Conservation (phyloP, 2,888 invertebrate genomes). For the Cremastinae sp. region DNA sequence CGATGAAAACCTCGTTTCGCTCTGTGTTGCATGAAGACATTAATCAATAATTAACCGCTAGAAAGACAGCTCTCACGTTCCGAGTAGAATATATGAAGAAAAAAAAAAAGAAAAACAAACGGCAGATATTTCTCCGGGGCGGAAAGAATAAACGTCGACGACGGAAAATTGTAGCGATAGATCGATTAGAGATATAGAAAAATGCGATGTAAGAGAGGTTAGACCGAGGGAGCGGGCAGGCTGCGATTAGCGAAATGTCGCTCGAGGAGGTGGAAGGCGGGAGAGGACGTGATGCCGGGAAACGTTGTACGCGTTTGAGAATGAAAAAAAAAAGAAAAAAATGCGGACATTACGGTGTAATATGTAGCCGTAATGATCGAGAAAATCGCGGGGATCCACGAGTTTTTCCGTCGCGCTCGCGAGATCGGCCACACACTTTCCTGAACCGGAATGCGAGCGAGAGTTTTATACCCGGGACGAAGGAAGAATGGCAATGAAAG, state of each 20-base stretch:
- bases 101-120: no score
- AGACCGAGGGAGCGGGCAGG: constrained; percentile 11
- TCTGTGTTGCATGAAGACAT: no score
- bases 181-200: constrained; percentile 19
- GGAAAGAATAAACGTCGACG: not conserved
- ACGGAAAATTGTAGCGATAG: constrained; percentile 9
- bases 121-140: not conserved
- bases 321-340: constrained; percentile 23
- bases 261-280: not conserved
- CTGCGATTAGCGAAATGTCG: constrained; percentile 35
- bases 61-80: not conserved
- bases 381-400: constrained; percentile 39
- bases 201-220: constrained; percentile 13
- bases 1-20: no score
- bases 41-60: no score
- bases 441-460: constrained; percentile 52
- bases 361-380: constrained; percentile 53
- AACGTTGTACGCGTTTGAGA: constrained; percentile 27
- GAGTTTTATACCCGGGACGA: constrained; percentile 29
- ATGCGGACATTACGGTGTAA: constrained; percentile 45
- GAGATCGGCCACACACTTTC: constrained; percentile 48
- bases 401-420: constrained; percentile 11
- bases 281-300: not conserved
- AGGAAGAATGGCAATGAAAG: constrained; percentile 52
- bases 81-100: not conserved